Percentiles rank a stretch among this genome's conserved stretches.
phyloP scores from a whole-genome alignment of 2,888 invertebrate genomes.

The Helicoverpa assulta region DNA sequence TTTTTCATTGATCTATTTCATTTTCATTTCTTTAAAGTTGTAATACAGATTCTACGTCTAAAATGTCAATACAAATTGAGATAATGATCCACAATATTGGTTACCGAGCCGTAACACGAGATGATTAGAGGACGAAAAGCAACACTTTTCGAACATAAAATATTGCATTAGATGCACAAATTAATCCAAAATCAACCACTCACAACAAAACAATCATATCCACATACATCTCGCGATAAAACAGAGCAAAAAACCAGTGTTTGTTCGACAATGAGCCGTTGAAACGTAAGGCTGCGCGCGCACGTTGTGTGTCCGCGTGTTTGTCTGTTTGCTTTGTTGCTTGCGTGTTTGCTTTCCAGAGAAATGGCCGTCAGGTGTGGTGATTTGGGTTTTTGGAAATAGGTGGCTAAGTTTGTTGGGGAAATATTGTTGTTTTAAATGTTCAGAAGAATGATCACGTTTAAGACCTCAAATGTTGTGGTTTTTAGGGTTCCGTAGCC shows the following conservation, averaged over 20 bases:
- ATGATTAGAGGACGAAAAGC: too few species aligned
- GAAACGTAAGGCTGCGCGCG: conserved; percentile 78
- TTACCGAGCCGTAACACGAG: too few species aligned
- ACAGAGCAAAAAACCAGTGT: conserved; percentile 69
- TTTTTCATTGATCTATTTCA: too few species aligned
- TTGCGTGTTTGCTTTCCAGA: conserved; percentile 59
- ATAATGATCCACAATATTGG: too few species aligned
- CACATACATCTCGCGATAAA: conserved; percentile 60
- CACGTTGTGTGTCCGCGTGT: conserved; percentile 62
- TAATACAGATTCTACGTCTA: too few species aligned
- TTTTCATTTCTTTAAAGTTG: too few species aligned
- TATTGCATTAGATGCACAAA: too few species aligned
- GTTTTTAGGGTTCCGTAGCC: too few species aligned
- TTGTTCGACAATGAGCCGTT: conserved; percentile 81
- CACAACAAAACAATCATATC: conserved; percentile 63
- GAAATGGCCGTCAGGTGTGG: conserved; percentile 60
- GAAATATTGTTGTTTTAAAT: conserved; percentile 14
- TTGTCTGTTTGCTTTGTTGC: conserved; percentile 56
- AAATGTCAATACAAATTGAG: too few species aligned
- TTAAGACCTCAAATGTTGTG: background rate
- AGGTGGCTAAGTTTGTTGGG: conserved; percentile 23
- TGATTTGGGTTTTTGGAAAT: conserved; percentile 53
- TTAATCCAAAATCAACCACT: background rate
- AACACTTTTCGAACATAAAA: too few species aligned
- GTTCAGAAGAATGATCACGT: background rate